These are phyloP conservation scores for Hemicordylus capensis DNA, from an alignment of 2,113 vertebrate genomes.

Conservation along the genomic window DNA sequence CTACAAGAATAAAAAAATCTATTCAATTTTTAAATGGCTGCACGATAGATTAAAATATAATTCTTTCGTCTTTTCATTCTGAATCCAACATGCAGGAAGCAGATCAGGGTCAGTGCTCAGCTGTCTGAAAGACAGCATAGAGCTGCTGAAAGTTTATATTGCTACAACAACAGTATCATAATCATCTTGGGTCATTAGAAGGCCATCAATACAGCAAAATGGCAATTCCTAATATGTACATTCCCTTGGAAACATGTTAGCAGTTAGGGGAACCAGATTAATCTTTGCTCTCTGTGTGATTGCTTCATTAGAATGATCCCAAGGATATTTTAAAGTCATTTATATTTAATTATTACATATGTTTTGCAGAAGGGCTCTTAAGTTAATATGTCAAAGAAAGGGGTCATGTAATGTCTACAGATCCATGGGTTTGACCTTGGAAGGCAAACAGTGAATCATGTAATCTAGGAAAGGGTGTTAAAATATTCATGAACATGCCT, in stretches of 20 bases:
- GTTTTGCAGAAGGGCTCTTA: not conserved
- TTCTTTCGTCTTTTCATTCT: constrained; percentile 1
- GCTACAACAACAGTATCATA: not conserved
- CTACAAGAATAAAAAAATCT: not conserved
- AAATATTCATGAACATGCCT: not conserved
- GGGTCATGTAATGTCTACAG: rapidly evolving
- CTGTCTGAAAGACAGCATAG: not conserved
- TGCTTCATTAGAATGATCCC: not conserved
- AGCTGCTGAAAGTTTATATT: not conserved
- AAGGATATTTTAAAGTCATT: not conserved
- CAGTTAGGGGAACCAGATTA: not conserved
- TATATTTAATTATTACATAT: not conserved
- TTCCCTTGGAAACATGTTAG: not conserved
- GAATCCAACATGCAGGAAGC: constrained; percentile 14
- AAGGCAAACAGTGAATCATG: not conserved
- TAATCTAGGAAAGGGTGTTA: not conserved
- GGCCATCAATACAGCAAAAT: not conserved
- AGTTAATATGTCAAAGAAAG: not conserved
- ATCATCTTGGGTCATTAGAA: constrained; percentile 15
- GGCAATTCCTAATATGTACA: not conserved
- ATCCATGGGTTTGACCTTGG: not conserved
- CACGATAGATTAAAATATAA: constrained; percentile 16
- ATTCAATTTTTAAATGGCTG: constrained; percentile 7
- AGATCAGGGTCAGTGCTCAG: not conserved
- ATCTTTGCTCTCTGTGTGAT: not conserved